phyloP scores from a whole-genome alignment of 53 echinoderm and acorn worm genomes.

The Hippasteria phrygiana region DNA sequence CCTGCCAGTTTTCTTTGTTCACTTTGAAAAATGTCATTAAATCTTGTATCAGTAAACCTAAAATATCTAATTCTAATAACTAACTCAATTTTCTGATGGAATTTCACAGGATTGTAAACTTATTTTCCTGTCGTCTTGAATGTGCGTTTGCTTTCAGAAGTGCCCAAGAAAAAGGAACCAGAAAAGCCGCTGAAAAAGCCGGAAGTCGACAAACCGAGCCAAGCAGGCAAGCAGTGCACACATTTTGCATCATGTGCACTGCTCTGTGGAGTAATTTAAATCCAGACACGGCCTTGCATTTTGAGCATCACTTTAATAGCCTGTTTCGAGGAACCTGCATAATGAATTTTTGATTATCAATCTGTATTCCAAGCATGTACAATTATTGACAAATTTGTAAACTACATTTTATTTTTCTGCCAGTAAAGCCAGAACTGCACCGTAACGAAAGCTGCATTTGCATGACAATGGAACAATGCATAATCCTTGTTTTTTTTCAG shows the following conservation, averaged over 20 bases:
- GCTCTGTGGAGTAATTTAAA: too few species aligned
- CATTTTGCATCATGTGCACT: slow-evolving; percentile 1
- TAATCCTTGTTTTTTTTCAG: background rate
- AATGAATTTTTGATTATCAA: too few species aligned
- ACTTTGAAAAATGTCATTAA: too few species aligned
- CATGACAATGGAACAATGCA: background rate
- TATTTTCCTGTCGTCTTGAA: background rate
- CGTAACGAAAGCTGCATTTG: slow-evolving; percentile 10
- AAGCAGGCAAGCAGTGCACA: slow-evolving; percentile 30
- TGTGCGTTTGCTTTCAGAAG: background rate
- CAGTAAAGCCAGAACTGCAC: background rate
- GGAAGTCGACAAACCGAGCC: background rate
- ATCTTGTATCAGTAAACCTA: too few species aligned
- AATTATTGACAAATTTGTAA: too few species aligned
- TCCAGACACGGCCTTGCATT: too few species aligned
- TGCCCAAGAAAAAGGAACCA: background rate
- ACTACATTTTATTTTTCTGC: background rate
- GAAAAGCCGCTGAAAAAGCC: slow-evolving; percentile 2
- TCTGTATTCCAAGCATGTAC: too few species aligned
- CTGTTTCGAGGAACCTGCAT: too few species aligned
- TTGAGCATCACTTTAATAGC: too few species aligned
- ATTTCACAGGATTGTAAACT: background rate
- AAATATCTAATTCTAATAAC: too few species aligned
- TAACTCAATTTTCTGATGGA: too few species aligned
- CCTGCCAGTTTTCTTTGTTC: too few species aligned